Conservation (phyloP, 35 echinoderm and acorn worm species). For the Apostichopus parvimensis region DNA sequence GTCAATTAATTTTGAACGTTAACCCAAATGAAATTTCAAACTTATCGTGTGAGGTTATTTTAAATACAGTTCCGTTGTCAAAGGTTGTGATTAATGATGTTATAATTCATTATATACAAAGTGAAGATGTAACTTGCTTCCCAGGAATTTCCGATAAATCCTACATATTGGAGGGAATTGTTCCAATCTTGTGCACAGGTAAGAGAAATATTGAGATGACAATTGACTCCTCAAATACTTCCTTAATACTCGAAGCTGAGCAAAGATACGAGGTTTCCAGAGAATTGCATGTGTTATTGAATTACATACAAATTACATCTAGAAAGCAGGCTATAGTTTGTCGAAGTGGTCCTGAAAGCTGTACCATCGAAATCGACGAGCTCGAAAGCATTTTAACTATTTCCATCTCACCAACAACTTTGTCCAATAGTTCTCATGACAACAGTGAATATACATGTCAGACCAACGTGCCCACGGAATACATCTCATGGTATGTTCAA, state of each 20-base stretch:
- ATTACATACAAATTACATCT: not conserved
- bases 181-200: not conserved
- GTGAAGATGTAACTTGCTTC: not conserved
- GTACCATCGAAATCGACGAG: not conserved
- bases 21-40: not conserved
- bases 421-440: not conserved
- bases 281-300: not conserved
- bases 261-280: not conserved
- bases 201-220: not conserved
- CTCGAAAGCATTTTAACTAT: not conserved
- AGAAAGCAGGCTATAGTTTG: not conserved
- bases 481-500: not conserved
- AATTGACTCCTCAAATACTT: not conserved
- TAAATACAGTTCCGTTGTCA: not conserved
- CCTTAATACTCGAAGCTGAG: not conserved
- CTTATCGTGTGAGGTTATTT: not conserved
- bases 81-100: not conserved
- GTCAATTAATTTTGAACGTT: not conserved
- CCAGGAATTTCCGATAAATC: not conserved
- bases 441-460: not conserved
- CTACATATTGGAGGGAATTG: not conserved
- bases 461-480: conserved; percentile 1
- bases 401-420: not conserved
- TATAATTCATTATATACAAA: not conserved
- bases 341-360: not conserved